Percentiles rank a stretch among this genome's conserved stretches.
Evolutionary conservation across 53 echinoderm and acorn worm species (phyloP).

Genomic region (Astropecten irregularis): DNA sequence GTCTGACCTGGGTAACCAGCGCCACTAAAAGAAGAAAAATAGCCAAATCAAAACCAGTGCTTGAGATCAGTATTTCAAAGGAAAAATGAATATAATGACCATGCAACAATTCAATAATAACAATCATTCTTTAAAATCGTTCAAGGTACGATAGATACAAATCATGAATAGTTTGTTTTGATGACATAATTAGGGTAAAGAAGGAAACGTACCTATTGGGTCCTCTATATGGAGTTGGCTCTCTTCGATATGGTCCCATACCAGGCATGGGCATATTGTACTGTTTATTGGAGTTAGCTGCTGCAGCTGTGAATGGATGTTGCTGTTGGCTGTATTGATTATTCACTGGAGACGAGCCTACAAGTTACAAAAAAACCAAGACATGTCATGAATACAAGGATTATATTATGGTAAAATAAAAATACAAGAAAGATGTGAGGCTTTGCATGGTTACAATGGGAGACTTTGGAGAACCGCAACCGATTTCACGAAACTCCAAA

Average conservation of each 20-base stretch:
- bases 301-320: constrained; percentile 87
- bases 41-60: not conserved
- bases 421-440: too few relatives aligned
- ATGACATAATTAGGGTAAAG: too few relatives aligned
- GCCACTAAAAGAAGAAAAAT: constrained; percentile 25
- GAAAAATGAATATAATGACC: not conserved
- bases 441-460: too few relatives aligned
- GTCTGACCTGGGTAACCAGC: constrained; percentile 57
- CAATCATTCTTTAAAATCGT: not conserved
- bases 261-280: constrained; percentile 93
- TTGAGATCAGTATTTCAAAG: not conserved
- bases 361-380: not conserved
- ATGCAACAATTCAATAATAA: not conserved
- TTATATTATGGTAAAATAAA: too few relatives aligned
- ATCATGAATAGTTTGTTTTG: too few relatives aligned
- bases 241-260: constrained; percentile 79
- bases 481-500: too few relatives aligned
- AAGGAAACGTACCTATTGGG: constrained; percentile 77
- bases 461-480: too few relatives aligned
- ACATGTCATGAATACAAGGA: too few relatives aligned
- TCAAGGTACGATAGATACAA: too few relatives aligned
- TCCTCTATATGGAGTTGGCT: constrained; percentile 73
- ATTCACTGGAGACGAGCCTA: constrained; percentile 36
- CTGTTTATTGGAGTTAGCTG: constrained; percentile 82
- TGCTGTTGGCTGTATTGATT: constrained; percentile 83